Percentiles rank a stretch among this genome's conserved stretches.
These are phyloP conservation scores for Palythoa grandis DNA, from an alignment of 92 coral and sea anemone genomes.

Conservation along the genomic window DNA sequence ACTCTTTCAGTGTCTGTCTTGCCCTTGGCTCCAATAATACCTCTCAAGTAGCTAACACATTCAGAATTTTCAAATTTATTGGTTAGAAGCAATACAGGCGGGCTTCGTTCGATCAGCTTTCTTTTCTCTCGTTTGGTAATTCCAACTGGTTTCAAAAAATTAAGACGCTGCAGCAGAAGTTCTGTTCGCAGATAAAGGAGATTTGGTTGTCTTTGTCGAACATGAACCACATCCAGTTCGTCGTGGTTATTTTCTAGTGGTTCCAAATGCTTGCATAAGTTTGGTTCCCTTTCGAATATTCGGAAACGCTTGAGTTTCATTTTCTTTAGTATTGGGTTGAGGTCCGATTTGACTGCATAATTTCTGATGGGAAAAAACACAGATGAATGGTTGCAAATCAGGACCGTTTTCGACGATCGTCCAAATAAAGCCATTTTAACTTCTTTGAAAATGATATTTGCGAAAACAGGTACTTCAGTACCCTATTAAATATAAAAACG, in stretches of 20 bases:
- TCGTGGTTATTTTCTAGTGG: conserved; percentile 66
- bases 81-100: conserved; percentile 69
- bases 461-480: neutral
- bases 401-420: neutral
- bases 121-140: conserved; percentile 72
- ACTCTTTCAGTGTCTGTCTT: conserved; percentile 45
- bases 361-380: conserved; percentile 4
- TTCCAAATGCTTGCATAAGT: conserved; percentile 50
- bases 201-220: conserved; percentile 75
- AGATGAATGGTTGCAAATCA: neutral
- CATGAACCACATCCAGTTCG: conserved; percentile 68
- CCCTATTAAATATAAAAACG: neutral
- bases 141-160: conserved; percentile 71
- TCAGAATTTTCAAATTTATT: conserved; percentile 41
- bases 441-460: neutral
- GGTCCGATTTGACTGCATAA: conserved; percentile 49
- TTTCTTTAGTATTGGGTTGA: conserved; percentile 55
- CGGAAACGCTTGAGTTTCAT: conserved; percentile 68
- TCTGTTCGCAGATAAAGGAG: conserved; percentile 74
- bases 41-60: conserved; percentile 69
- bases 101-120: conserved; percentile 70
- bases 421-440: conserved; percentile 1
- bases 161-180: conserved; percentile 72
- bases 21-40: conserved; percentile 56
- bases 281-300: conserved; percentile 54